Conservation (phyloP, 2,888 invertebrate species). For the Spodoptera exigua region DNA sequence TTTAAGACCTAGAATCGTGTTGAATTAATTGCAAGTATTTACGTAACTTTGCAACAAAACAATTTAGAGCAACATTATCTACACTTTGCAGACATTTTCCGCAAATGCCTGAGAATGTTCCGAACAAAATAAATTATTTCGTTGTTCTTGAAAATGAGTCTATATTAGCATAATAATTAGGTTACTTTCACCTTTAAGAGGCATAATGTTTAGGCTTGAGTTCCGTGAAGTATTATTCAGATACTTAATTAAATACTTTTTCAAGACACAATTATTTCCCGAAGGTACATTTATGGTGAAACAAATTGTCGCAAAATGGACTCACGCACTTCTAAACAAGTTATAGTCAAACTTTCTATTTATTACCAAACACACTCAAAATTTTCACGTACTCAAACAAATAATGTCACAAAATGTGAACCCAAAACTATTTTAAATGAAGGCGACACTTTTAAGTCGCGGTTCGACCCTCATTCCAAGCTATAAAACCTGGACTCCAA, state of each 20-base stretch:
- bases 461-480: conserved; percentile 14
- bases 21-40: not conserved
- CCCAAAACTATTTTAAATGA: conserved; percentile 18
- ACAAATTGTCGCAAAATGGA: no score
- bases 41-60: conserved; percentile 9
- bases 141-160: conserved; percentile 20
- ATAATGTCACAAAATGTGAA: conserved; percentile 10
- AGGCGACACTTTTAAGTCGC: conserved; percentile 17
- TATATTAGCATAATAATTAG: conserved; percentile 32
- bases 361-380: no score
- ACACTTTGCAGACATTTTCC: conserved; percentile 16
- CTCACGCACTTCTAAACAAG: no score
- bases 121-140: conserved; percentile 9
- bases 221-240: conserved; percentile 7
- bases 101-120: conserved; percentile 8
- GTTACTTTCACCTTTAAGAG: conserved; percentile 4
- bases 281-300: no score
- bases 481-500: conserved; percentile 24
- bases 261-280: not conserved
- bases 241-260: conserved; percentile 3
- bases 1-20: no score
- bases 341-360: no score
- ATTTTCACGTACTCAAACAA: conserved; percentile 12
- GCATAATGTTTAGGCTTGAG: conserved; percentile 1
- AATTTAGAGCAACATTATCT: conserved; percentile 24